A percentile compares a stretch with the other conserved stretches of the same genome.
Evolutionary conservation across 2,888 invertebrate species (phyloP).

Genomic region (Melinaea menophilus): DNA sequence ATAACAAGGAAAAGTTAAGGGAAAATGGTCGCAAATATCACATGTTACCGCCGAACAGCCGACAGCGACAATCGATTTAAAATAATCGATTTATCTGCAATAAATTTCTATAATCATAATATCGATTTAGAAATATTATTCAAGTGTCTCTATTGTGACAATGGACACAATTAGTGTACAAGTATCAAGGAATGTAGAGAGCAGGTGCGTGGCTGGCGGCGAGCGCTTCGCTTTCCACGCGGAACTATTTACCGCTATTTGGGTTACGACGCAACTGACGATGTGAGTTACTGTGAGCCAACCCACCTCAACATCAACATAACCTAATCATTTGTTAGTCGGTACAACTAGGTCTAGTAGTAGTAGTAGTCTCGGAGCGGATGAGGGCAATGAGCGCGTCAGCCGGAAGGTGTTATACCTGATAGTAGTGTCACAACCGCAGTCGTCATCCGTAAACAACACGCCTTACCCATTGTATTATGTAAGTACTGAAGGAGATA

Average conservation of each 20-base stretch:
- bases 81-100: too few species aligned
- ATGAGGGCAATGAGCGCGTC: conserved; percentile 9
- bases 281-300: conserved; percentile 18
- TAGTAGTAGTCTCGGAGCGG: neutral
- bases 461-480: conserved; percentile 2
- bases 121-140: too few species aligned
- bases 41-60: too few species aligned
- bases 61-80: too few species aligned
- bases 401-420: conserved; percentile 7
- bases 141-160: conserved; percentile 7
- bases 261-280: conserved; percentile 27
- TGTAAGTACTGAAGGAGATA: neutral
- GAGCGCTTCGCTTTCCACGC: conserved; percentile 42
- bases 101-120: too few species aligned
- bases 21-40: too few species aligned
- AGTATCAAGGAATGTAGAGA: conserved; percentile 16
- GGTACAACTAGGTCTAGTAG: neutral
- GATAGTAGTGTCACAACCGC: conserved; percentile 4
- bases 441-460: conserved; percentile 18
- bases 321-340: too few species aligned
- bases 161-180: conserved; percentile 3
- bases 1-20: too few species aligned
- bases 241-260: conserved; percentile 38
- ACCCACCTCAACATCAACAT: neutral
- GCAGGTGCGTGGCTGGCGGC: conserved; percentile 19